Percentiles rank a stretch among this genome's conserved stretches.
Evolutionary conservation across 2,888 invertebrate species (phyloP).

Genomic region (Hofmannophila pseudospretella): DNA sequence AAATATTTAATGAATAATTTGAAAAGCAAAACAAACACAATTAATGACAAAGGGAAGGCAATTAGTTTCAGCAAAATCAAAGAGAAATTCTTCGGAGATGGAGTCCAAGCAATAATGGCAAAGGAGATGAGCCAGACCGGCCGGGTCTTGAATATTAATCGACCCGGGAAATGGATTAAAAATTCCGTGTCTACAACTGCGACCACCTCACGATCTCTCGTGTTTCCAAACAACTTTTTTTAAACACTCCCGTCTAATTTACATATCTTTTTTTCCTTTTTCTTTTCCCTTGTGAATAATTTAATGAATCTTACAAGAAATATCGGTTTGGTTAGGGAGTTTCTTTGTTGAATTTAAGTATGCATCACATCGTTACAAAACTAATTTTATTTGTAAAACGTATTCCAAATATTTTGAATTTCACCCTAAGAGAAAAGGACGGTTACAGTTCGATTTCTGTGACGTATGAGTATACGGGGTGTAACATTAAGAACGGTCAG

Average conservation of each 20-base stretch:
- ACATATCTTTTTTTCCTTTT: conserved; percentile 58
- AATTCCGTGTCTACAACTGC: conserved; percentile 69
- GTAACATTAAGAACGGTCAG: too few species aligned
- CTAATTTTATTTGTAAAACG: conserved; percentile 1
- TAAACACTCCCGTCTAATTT: conserved; percentile 66
- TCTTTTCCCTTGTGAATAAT: conserved; percentile 68
- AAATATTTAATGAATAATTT: too few species aligned
- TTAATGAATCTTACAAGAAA: conserved; percentile 72
- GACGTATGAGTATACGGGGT: too few species aligned
- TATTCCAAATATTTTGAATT: too few species aligned
- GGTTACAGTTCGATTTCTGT: too few species aligned
- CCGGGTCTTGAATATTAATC: conserved; percentile 77
- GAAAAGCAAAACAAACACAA: conserved; percentile 33
- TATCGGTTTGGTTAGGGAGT: conserved; percentile 34
- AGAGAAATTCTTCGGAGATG: conserved; percentile 42
- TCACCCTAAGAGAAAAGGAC: too few species aligned
- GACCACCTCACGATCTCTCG: conserved; percentile 58
- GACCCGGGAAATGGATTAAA: conserved; percentile 78
- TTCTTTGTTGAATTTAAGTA: conserved; percentile 18
- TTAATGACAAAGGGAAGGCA: conserved; percentile 59
- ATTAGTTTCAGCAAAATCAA: conserved; percentile 68
- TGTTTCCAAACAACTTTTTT: conserved; percentile 75
- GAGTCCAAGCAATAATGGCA: conserved; percentile 67
- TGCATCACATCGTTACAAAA: conserved; percentile 6
- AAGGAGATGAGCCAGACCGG: conserved; percentile 78